Conservation (phyloP, 1,140 invertebrate genomes). For the Chironomus striatipennis region DNA sequence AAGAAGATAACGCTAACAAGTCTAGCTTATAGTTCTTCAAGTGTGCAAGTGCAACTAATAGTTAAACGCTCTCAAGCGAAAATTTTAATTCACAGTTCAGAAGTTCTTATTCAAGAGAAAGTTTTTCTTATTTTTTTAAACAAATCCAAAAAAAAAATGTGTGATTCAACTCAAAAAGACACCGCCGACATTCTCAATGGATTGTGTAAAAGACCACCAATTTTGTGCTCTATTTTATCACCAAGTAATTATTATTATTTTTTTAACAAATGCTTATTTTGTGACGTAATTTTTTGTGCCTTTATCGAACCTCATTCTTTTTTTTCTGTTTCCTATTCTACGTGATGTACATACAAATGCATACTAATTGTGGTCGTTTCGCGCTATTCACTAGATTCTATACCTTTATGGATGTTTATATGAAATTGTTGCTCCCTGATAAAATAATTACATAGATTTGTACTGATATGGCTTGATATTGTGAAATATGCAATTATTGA, state of each 20-base stretch:
- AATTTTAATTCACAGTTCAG: not conserved
- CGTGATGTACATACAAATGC: not conserved
- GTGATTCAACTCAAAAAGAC: constrained; percentile 26
- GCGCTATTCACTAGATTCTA: not conserved
- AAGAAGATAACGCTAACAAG: not conserved
- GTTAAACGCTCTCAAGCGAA: constrained; percentile 24
- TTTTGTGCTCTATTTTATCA: constrained; percentile 39
- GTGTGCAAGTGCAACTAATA: not conserved
- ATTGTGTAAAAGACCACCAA: constrained; percentile 36
- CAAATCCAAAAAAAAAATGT: constrained; percentile 26
- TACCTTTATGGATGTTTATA: not conserved
- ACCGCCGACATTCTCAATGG: constrained; percentile 31
- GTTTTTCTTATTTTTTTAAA: too few species aligned
- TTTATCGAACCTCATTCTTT: not conserved
- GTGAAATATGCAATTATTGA: too few species aligned
- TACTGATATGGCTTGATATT: too few species aligned
- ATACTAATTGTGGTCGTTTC: not conserved
- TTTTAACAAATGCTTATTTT: not conserved
- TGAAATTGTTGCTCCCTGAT: not conserved
- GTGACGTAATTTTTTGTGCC: not conserved
- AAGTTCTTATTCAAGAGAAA: constrained; percentile 25
- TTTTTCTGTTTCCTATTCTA: not conserved
- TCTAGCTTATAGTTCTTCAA: not conserved
- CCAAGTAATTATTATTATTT: constrained; percentile 37
- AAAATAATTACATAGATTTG: constrained; percentile 13